Evolutionary conservation across 2,888 invertebrate species (phyloP).

Genomic region (Luffia ferchaultella): DNA sequence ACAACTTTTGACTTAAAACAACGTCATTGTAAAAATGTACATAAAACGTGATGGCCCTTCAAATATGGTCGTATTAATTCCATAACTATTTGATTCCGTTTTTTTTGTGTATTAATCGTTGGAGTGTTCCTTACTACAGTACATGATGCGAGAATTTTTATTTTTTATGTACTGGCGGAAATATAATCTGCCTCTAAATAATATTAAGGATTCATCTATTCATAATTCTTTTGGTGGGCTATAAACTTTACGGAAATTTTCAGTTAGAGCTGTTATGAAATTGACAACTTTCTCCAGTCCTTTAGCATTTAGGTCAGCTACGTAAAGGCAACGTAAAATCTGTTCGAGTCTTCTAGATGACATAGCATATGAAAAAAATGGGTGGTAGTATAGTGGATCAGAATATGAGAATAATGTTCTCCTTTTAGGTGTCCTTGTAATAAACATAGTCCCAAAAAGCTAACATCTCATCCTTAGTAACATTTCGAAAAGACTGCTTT

Average conservation of each 20-base stretch:
- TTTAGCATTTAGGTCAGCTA: constrained; percentile 9
- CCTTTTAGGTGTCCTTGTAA: constrained; percentile 9
- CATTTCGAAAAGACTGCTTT: constrained; percentile 7
- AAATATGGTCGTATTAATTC: constrained; percentile 20
- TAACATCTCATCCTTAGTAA: constrained; percentile 9
- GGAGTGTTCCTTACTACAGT: constrained; percentile 5
- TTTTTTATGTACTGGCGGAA: constrained; percentile 2
- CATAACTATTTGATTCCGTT: constrained; percentile 18
- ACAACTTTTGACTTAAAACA: constrained; percentile 14
- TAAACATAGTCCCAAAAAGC: constrained; percentile 11
- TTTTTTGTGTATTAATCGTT: constrained; percentile 9
- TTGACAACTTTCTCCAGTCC: constrained; percentile 9
- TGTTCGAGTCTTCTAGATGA: constrained; percentile 11
- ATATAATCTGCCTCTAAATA: background rate
- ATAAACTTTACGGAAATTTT: constrained; percentile 3
- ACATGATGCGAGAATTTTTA: constrained; percentile 8
- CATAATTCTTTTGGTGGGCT: background rate
- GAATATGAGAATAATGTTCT: constrained; percentile 10
- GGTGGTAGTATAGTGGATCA: constrained; percentile 9
- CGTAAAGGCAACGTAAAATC: constrained; percentile 10
- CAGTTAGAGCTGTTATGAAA: constrained; percentile 4
- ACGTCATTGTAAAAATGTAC: constrained; percentile 21
- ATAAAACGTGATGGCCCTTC: constrained; percentile 21
- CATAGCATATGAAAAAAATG: constrained; percentile 8
- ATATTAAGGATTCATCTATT: background rate